Percentiles rank a stretch among this genome's conserved stretches.
Evolutionary conservation across 2,797 vertebrate genomes (phyloP).

Genomic region (Erethizon dorsatum): DNA sequence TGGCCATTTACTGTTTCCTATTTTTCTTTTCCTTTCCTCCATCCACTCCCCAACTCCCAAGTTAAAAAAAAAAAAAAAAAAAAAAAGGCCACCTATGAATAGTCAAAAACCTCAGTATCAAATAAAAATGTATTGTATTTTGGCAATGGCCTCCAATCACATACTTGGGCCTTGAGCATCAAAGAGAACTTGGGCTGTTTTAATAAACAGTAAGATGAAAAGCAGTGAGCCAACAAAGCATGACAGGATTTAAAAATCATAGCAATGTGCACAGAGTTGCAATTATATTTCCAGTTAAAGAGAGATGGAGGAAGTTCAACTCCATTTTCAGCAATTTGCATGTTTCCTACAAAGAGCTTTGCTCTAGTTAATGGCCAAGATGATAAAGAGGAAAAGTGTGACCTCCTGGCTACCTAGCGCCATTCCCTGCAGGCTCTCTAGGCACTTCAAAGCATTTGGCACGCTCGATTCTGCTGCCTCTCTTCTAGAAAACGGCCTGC

Average conservation of each 20-base stretch:
- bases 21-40: background rate
- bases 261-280: conserved; percentile 73
- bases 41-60: background rate
- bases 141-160: conserved; percentile 75
- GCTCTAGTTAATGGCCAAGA: conserved; percentile 69
- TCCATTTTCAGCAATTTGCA: conserved; percentile 82
- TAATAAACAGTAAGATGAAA: conserved; percentile 86
- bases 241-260: conserved; percentile 74
- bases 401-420: conserved; percentile 48
- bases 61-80: conserved; percentile 31
- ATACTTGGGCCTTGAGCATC: conserved; percentile 78
- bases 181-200: conserved; percentile 76
- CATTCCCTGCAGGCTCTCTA: conserved; percentile 55
- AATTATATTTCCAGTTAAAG: conserved; percentile 85
- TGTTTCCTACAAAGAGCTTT: conserved; percentile 80
- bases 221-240: conserved; percentile 80
- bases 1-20: background rate
- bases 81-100: conserved; percentile 56
- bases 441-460: conserved; percentile 75
- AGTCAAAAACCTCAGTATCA: conserved; percentile 65
- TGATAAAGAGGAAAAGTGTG: conserved; percentile 46
- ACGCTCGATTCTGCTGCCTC: background rate
- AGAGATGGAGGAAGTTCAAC: conserved; percentile 77
- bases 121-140: conserved; percentile 81
- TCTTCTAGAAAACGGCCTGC: conserved; percentile 44